Base-by-base conservation (phyloP, 2,888 invertebrate species). In the Bellardia bayeri region DNA sequence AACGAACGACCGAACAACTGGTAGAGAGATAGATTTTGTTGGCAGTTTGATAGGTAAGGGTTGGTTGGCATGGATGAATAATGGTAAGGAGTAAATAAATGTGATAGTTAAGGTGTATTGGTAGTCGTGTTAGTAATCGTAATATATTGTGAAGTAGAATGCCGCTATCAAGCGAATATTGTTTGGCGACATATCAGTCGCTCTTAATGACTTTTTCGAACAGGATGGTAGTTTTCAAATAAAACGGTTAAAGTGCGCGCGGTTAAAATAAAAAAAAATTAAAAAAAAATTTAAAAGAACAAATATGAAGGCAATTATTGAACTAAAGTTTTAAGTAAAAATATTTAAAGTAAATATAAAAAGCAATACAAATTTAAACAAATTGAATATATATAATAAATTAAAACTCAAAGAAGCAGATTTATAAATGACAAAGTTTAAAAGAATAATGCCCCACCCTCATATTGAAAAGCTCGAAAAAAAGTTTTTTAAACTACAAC, bases 131-230 rank as follows among this genome's bases (percentile, higher is more conserved):
- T 42, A 61, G 45, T 79, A 16, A 33, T 40, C 14, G 14, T n/a
- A 51, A 14, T 63, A 40, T 8, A 13, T 56, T 56, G 54, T 56
- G 14, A 11, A 42, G 16, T 33, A 74, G 61, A 82, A 78, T 66
- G 71, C 80, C 86, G 80, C 75, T 69, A 40, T 74, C 72, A 64
- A 79, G 78, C 51, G 74, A 83, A 86, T 76, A 75, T 66, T 66
- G 42, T 81, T 75, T 71, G 63, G 72, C 83, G 72, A 78, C 81
- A 84, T 89, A 88, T 89, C 90, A 92, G 92, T 92, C 90, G 91
- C 90, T 89, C 87, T 89, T 86, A 85, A 88, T 87, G 90, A 90
- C 90, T 91, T 89, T 89, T 89, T 88, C 90, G 89, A 91, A 89
- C 90, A 91, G 91, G 92, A 91, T 90, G 85, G 64, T 85, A 13